Evolutionary conservation across 2,797 vertebrate genomes (phyloP).

Genomic region (Steatocranus sp.): DNA sequence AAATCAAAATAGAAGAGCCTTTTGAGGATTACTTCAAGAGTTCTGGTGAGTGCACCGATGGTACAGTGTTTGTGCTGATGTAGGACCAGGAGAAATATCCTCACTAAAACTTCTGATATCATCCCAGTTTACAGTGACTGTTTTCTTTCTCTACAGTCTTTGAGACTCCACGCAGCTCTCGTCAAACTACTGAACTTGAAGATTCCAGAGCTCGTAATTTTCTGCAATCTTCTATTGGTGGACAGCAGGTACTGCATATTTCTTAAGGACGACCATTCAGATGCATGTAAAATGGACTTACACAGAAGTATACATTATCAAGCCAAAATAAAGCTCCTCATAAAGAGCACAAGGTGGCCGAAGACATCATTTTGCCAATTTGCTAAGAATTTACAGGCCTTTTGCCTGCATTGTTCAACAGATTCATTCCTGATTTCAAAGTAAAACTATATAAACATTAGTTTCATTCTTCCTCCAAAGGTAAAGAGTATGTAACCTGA

Average conservation of each 20-base stretch:
- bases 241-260: not conserved
- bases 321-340: not conserved
- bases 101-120: accelerated
- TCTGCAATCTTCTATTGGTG: conserved; percentile 2
- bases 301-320: not conserved
- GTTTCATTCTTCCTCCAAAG: not conserved
- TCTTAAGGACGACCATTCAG: accelerated
- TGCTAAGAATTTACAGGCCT: not conserved
- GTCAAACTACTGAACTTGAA: not conserved
- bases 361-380: accelerated
- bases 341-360: not conserved
- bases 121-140: not conserved
- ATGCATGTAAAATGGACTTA: not conserved
- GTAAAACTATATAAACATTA: not conserved
- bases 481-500: not conserved
- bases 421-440: not conserved
- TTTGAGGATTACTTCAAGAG: accelerated
- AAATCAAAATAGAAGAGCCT: not conserved
- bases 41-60: not conserved
- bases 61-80: not conserved
- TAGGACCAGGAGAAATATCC: accelerated
- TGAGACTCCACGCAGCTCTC: not conserved
- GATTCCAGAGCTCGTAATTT: not conserved
- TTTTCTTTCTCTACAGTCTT: not conserved
- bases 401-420: not conserved